Evolutionary conservation across 2,113 vertebrate genomes (phyloP).

Genomic region (Scophthalmus maximus): DNA sequence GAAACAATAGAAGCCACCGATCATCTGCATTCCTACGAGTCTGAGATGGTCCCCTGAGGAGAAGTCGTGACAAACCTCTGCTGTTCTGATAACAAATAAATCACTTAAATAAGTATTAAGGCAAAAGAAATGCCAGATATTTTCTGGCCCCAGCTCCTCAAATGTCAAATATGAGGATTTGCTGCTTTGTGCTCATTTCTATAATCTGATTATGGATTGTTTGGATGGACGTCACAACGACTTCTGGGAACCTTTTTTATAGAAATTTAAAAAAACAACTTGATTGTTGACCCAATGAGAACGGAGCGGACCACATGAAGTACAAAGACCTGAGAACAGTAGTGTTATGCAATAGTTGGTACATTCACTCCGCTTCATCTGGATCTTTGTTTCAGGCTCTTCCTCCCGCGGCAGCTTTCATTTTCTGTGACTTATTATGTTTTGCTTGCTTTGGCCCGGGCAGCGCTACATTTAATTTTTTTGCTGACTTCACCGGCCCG

Average conservation of each 20-base stretch:
- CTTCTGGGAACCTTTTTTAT: background rate
- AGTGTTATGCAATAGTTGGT: no score
- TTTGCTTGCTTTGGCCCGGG: slow-evolving; percentile 12
- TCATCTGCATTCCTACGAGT: slow-evolving; percentile 9
- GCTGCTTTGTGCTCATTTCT: no score
- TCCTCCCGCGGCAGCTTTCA: background rate
- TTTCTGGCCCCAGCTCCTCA: background rate
- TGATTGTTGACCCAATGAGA: background rate
- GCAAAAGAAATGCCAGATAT: no score
- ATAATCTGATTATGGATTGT: background rate
- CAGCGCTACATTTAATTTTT: background rate
- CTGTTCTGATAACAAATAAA: no score
- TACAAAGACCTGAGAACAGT: background rate
- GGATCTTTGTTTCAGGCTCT: background rate
- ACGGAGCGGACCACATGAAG: background rate
- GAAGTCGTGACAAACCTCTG: no score
- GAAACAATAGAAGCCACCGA: slow-evolving; percentile 24
- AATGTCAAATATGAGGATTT: background rate
- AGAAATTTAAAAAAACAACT: no score
- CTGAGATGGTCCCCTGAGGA: background rate
- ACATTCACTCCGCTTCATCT: no score
- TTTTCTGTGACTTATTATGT: slow-evolving; percentile 19
- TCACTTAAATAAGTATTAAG: no score
- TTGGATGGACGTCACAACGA: background rate
- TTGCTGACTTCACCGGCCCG: slow-evolving; percentile 11